Base-by-base conservation (phyloP, 2,888 invertebrate genomes). In the Phengaris alcon region DNA sequence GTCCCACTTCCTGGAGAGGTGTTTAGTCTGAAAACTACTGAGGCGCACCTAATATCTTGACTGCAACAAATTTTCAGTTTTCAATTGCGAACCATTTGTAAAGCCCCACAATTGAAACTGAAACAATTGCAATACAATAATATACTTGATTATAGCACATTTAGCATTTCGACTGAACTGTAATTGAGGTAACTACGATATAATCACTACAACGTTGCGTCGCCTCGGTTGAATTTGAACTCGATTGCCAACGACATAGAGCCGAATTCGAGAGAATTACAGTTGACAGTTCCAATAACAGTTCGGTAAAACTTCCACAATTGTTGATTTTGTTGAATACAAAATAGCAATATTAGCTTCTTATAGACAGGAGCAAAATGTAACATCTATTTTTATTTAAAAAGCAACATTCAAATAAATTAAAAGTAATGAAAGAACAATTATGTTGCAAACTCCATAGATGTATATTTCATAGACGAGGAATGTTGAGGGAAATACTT, bases 201-300 rank as follows among this genome's bases (percentile, higher is more conserved):
- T 74, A 74, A 76, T 76, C 59, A 54, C 72, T 70, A 68, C 68
- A 69, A 68, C 73, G 74, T 48, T 77, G 77, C 77, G 78, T 76
- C 79, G 76, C 75, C 76, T 68, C 78, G 73, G 78, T 79, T 78
- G 78, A 79, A 79, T 79, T 78, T 76, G 74, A 79, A 79, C 76
- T 79, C 78, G 74, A 79, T 77, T 68, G 76, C 76, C 76, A 78
- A 79, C 78, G 77, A 76, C 73, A 76, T 75, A 75, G 51, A 75
- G 70, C 55, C 51, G 57, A 75, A 75, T 75, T 72, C 54, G 52
- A 51, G 57, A 57, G 55, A 22, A 69, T 69, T 69, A 68, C 68
- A 5, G 69, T 57, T 72, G 35, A 52, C 72, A 72, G 72, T 72
- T 72, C 35, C 52, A 70, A 75, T 75, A 75, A 75, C 75, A 55